A percentile compares a stretch with the other conserved stretches of the same genome.
These are phyloP conservation scores for Heliconius charithonia DNA, from an alignment of 2,888 invertebrate species.

Conservation along the genomic window DNA sequence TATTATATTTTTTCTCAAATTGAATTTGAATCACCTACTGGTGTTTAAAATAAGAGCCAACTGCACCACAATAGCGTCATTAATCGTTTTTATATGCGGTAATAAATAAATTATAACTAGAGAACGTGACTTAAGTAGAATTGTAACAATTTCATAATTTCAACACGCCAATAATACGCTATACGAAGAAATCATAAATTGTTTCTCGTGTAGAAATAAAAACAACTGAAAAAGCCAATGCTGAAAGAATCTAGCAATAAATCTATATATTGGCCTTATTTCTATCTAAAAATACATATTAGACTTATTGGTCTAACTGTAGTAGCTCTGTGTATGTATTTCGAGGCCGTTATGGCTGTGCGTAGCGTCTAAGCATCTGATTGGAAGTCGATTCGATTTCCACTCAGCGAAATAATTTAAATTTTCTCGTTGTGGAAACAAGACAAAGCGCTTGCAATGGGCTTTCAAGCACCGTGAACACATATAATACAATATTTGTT, in stretches of 20 bases:
- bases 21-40: not conserved
- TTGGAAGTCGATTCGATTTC: no score
- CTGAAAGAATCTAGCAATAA: slow-evolving; percentile 10
- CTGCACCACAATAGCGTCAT: not conserved
- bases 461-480: no score
- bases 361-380: no score
- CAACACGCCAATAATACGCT: not conserved
- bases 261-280: not conserved
- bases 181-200: slow-evolving; percentile 1
- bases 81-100: not conserved
- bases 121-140: not conserved
- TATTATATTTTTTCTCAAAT: not conserved
- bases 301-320: no score
- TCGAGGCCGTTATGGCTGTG: no score
- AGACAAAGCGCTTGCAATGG: no score
- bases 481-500: no score
- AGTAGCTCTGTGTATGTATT: not conserved
- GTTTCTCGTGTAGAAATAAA: not conserved
- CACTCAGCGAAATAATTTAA: no score
- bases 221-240: slow-evolving; percentile 8
- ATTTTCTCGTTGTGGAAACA: no score
- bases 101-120: not conserved
- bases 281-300: not conserved
- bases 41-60: not conserved
- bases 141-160: slow-evolving; percentile 3